Evolutionary conservation across 2,113 vertebrate species (phyloP).

Genomic region (Bettongia penicillata): DNA sequence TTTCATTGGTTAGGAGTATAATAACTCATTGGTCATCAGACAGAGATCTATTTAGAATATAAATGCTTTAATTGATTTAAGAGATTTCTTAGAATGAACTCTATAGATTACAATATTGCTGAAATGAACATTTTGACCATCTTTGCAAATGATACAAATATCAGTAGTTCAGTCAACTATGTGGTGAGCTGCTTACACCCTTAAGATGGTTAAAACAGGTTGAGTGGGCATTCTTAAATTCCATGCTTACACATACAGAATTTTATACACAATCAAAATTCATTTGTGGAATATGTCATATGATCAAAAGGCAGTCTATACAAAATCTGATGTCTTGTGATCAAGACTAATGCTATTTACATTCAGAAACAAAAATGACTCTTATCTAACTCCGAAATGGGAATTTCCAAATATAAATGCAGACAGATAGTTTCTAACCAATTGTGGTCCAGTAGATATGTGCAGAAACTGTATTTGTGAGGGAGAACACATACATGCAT

Average conservation of each 20-base stretch:
- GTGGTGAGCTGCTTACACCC: background rate
- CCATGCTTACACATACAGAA: background rate
- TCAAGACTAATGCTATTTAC: background rate
- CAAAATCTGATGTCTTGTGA: background rate
- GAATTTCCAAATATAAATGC: background rate
- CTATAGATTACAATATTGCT: background rate
- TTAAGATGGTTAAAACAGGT: conserved; percentile 18
- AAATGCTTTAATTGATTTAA: background rate
- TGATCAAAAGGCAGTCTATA: background rate
- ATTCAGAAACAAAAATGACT: background rate
- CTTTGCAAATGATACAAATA: background rate
- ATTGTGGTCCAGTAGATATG: background rate
- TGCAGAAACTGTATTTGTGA: background rate
- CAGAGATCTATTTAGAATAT: background rate
- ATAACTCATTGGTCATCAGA: background rate
- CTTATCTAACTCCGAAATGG: background rate
- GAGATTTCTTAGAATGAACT: background rate
- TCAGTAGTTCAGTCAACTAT: background rate
- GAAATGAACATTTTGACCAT: background rate
- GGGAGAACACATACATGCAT: background rate
- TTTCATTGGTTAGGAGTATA: background rate
- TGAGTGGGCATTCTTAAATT: background rate
- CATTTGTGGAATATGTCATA: background rate
- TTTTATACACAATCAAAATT: background rate
- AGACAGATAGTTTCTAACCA: background rate